Base-by-base conservation (phyloP, 2,888 invertebrate genomes). In the Mythimna loreyi region DNA sequence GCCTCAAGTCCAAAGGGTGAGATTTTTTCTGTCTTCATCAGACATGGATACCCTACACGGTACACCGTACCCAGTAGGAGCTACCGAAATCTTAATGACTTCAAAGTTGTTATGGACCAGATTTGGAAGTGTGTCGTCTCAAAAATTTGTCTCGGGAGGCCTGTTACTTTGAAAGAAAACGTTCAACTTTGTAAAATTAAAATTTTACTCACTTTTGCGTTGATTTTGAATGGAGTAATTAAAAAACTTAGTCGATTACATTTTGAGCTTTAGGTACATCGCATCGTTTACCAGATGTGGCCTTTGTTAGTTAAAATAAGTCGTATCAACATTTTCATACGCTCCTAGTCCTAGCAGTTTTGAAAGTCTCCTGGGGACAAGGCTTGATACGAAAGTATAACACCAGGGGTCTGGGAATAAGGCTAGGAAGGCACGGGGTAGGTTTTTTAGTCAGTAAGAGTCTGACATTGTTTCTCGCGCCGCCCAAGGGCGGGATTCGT, bases 31-130 rank as follows among this genome's bases (percentile, higher is more conserved):
- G 6, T 40, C 40, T 40, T 16, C 40, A 40, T 40, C 16, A 19
- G 40, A 40, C 19, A 13, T 40, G 16, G 40, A 40, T 16, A 40
- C 40, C 40, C 40, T 40, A 40, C 28, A 28, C 28, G 28, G 28
- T 28, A 28, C 28, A 40, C 40, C 40, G 16, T 40, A 40, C 16
- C 5, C 16, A 16, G 13, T 49, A 43, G 40, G 69, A 58, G 60
- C 60, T 76, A 75, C 84, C 75, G 72, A 83, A 84, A 78, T 80
- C 81, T 82, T 86, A 84, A 84, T 76, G 75, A 83, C 79, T 84
- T 82, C 71, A 61, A 69, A 82, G 80, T 85, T 75, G 67, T 71
- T 62, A 76, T 82, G 78, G 75, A 63, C 66, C 80, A 78, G 82
- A 85, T 86, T 86, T 81, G 60, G 65, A 75, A 70, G 75, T 65